Base-by-base conservation (phyloP, 64 coral and sea anemone genomes). In the Catalaphyllia jardinei region DNA sequence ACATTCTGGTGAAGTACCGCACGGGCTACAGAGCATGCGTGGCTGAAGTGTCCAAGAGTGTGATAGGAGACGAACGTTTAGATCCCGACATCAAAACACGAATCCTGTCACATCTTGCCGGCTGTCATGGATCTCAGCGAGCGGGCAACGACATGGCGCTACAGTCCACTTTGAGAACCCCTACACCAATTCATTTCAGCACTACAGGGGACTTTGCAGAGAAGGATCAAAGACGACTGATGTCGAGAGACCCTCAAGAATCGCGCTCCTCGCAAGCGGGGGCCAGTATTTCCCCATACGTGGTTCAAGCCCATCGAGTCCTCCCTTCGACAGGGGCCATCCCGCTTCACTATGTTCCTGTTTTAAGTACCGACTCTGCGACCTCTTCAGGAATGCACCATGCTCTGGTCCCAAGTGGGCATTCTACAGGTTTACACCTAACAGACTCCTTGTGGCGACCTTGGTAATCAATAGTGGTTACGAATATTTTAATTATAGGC, bases 391-490 rank as follows among this genome's bases (percentile, higher is more conserved):
- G 31, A 17, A 22, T 85, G 39, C 63, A 85, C 81, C 81, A 52
- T 31, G 38, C 35, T 49, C 27, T 85, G 22, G 63, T 51, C 30
- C 54, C 82, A 61, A 72, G 52, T 18, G 27, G 57, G 27, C 8
- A 80, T 22, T 39, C 72, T 24, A 20, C 84, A 74, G 57, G 71
- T 9, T 50, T 80, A 27, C 88, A 85, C n/a, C 35, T 90, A 25
- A 89, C 79, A 77, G 90, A 92, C 10, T 63, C 94, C 24, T 77
- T 96, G 14, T 96, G 94, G 94, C 81, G 94, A 72, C 94, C 94
- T 19, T 96, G 90, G 90, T 92, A 63, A 61, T 19, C 18, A 77
- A 60, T 24, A 35, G 17, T 12, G 59, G 25, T 52, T 14, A 15
- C 60, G 4, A 28, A 29, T 30, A 22, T 77, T 77, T 10, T 39